Base-by-base conservation (phyloP, 2,113 vertebrate species). In the Spheniscus mendiculus region DNA sequence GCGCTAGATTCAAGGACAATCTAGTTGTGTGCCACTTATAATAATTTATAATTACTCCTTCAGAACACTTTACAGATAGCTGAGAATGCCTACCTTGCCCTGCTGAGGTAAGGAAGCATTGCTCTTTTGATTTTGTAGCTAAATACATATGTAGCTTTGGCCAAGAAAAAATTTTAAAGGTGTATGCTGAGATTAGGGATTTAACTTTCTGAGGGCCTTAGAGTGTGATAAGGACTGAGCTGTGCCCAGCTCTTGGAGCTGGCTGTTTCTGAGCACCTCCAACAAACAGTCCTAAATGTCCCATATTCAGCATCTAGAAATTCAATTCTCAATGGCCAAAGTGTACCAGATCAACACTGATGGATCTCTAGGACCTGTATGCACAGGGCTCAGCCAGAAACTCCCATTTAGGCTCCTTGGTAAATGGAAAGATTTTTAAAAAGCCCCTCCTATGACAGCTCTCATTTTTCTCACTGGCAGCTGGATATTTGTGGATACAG, bases 31-130 rank as follows among this genome's bases (percentile, higher is more conserved):
- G 16, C 23, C 20, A 21, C 62, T 74, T 82, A n/a, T 30, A 62
- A 74, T 78, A 81, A 84, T 63, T 3, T 3, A 79, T 55, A 90
- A 83, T 90, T 92, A 72, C 61, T 89, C 82, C 87, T 70, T 90
- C 85, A 83, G 66, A 85, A 42, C 29, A 78, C 70, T 92, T 93
- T 90, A 71, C 61, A 92, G 78, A 34, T 87, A 97, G 65, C 91
- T 90, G 73, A 1, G 18, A 96, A 67, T 71, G 42, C 40, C 73
- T 78, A 62, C 55, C 38, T 81, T 93, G 70, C 25, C 82, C 82
- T 88, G 50, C 83, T 87, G 89, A 94, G 90, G 32, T 91, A 93
- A 93, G 83, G 89, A 78, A 79, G 40, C 47, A 38, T 71, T 84
- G 32, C 52, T 91, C 2, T 93, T 82, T 90, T 66, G 34, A 25